A percentile compares a stretch with the other conserved stretches of the same genome.
Evolutionary conservation across 2,797 vertebrate genomes (phyloP).

Genomic region (Clarias pachynema): DNA sequence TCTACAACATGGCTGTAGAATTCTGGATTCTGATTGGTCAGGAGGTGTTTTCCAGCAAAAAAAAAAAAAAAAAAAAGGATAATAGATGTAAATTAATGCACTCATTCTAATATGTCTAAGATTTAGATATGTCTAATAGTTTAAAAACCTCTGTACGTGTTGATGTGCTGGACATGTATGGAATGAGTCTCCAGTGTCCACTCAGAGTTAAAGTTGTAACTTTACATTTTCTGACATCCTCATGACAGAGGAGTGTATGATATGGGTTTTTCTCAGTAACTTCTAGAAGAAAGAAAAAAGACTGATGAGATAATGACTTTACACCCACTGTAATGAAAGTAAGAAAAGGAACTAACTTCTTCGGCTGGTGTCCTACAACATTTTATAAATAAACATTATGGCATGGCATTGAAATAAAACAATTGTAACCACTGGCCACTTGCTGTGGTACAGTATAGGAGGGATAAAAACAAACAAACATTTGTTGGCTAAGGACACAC

Average conservation of each 20-base stretch:
- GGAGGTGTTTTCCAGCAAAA: not conserved
- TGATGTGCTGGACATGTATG: not conserved
- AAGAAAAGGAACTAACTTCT: not conserved
- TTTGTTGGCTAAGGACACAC: not conserved
- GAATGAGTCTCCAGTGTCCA: conserved; percentile 7
- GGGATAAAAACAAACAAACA: not conserved
- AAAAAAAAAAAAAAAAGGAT: not conserved
- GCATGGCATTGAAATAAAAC: not conserved
- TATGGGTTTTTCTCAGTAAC: not conserved
- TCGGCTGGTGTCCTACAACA: not conserved
- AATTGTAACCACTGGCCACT: not conserved
- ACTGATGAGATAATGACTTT: not conserved
- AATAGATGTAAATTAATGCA: not conserved
- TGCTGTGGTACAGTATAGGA: not conserved
- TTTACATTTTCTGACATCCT: not conserved
- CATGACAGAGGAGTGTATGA: not conserved
- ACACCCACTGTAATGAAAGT: not conserved
- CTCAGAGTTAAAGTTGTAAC: not conserved
- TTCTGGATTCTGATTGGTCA: not conserved
- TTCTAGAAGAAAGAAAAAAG: not conserved
- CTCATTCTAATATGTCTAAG: not conserved
- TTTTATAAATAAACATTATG: not conserved
- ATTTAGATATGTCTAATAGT: too few species aligned
- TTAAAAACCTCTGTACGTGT: not conserved
- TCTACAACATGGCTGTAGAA: not conserved